These are phyloP conservation scores for Gonioctena quinquepunctata DNA, from an alignment of 1,140 invertebrate species.

Conservation along the genomic window DNA sequence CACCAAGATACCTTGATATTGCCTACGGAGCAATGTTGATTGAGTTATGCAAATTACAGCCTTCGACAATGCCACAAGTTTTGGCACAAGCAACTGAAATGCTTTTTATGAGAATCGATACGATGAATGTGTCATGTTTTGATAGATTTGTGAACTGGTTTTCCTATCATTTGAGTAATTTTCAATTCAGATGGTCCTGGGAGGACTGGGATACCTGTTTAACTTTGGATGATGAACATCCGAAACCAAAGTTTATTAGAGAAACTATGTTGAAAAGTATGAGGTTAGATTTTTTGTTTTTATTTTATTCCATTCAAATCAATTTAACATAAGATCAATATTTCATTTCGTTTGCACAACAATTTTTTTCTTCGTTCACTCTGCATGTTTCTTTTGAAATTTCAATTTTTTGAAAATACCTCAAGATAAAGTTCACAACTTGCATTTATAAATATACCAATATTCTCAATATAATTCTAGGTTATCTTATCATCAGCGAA, in stretches of 20 bases:
- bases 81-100: constrained; percentile 97
- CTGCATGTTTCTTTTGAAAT: too few relatives aligned
- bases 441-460: too few relatives aligned
- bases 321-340: too few relatives aligned
- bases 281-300: constrained; percentile 69
- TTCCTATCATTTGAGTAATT: constrained; percentile 98
- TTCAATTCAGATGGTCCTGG: constrained; percentile 99
- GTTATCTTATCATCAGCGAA: constrained; percentile 92
- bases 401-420: too few relatives aligned
- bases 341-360: too few relatives aligned
- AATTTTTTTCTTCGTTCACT: too few relatives aligned
- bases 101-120: constrained; percentile 92
- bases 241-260: constrained; percentile 93
- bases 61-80: constrained; percentile 95
- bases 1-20: constrained; percentile 83
- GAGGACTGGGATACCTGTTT: constrained; percentile 89
- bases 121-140: constrained; percentile 96
- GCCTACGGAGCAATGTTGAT: constrained; percentile 95
- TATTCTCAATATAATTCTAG: constrained; percentile 60
- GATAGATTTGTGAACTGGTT: constrained; percentile 98
- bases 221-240: constrained; percentile 85
- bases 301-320: too few relatives aligned
- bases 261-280: constrained; percentile 91
- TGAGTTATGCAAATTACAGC: constrained; percentile 96
- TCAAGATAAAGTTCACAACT: too few relatives aligned